Evolutionary conservation across 1,140 invertebrate genomes (phyloP).

Genomic region (Zophobas morio): DNA sequence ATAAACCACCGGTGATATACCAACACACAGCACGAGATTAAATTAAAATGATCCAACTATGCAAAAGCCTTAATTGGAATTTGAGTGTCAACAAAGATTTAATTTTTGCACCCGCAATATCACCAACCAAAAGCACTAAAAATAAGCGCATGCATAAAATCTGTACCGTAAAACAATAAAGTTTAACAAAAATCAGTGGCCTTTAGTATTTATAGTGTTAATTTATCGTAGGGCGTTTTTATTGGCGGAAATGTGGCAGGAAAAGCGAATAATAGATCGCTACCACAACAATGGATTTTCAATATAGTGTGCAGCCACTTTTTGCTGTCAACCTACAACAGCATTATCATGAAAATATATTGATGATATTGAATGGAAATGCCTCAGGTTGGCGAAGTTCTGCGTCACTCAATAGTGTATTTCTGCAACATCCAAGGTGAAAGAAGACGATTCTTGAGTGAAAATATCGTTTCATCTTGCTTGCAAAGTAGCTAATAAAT

Average conservation of each 20-base stretch:
- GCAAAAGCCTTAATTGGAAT: conserved; percentile 19
- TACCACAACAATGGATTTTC: conserved; percentile 41
- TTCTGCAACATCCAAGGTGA: not conserved
- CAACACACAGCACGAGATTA: conserved; percentile 18
- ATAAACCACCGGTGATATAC: conserved; percentile 22
- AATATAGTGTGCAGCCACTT: conserved; percentile 36
- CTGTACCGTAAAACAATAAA: not conserved
- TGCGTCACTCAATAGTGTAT: conserved; percentile 19
- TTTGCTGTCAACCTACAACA: conserved; percentile 43
- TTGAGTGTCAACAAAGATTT: conserved; percentile 28
- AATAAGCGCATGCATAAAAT: not conserved
- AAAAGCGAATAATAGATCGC: conserved; percentile 35
- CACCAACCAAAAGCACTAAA: not conserved
- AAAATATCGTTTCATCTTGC: not conserved
- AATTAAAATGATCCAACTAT: conserved; percentile 31
- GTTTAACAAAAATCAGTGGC: not conserved
- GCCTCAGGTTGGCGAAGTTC: conserved; percentile 18
- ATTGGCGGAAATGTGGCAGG: conserved; percentile 19
- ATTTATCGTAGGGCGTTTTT: conserved; percentile 6
- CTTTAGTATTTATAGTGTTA: not conserved
- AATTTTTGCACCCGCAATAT: conserved; percentile 6
- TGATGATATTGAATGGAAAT: conserved; percentile 40
- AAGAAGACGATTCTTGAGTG: conserved; percentile 7
- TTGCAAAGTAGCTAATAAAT: not conserved
- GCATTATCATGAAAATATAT: conserved; percentile 45